Base-by-base conservation (phyloP, 2,113 vertebrate species). In the Channa maculata region DNA sequence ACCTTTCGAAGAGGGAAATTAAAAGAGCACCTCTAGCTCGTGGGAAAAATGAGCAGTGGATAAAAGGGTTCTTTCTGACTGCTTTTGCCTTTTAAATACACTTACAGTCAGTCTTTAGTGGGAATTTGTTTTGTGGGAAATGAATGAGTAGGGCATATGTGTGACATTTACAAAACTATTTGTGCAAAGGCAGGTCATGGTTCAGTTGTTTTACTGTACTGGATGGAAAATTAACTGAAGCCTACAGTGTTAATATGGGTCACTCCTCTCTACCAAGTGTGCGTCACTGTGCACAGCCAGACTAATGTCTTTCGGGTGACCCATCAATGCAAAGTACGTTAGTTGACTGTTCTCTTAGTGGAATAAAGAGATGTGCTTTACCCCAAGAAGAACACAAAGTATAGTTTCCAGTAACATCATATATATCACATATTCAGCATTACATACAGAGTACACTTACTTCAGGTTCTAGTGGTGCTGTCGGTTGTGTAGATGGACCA, bases 61-160 rank as follows among this genome's bases (percentile, higher is more conserved):
- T 90, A 86, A 82, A 82, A 90, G 71, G 84, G 85, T 90, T 90
- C 88, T 88, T 84, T 89, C 86, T 86, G 87, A 83, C 86, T 83
- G 85, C 79, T 79, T 90, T 91, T 91, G 84, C 81, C 83, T 93
- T 93, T 94, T 91, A 94, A 94, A 92, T 92, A 93, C 88, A 92
- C 87, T 88, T 89, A 83, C 83, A 90, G 77, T 84, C 77, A 75
- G 84, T 87, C 89, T 89, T 89, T 89, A 85, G 90, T 77, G 80
- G 86, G 80, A 87, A 89, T 91, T 92, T 90, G 87, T 92, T 93
- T 92, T 89, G 86, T 85, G 80, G 72, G 79, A 86, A 92, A 90
- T 86, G 89, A 92, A 92, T 88, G 91, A 91, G 89, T 44, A 10
- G 75, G 80, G 85, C 79, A 80, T 87, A 84, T 65, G 74, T 84